Evolutionary conservation across 2,113 vertebrate genomes (phyloP).

Genomic region (Alectura lathami): DNA sequence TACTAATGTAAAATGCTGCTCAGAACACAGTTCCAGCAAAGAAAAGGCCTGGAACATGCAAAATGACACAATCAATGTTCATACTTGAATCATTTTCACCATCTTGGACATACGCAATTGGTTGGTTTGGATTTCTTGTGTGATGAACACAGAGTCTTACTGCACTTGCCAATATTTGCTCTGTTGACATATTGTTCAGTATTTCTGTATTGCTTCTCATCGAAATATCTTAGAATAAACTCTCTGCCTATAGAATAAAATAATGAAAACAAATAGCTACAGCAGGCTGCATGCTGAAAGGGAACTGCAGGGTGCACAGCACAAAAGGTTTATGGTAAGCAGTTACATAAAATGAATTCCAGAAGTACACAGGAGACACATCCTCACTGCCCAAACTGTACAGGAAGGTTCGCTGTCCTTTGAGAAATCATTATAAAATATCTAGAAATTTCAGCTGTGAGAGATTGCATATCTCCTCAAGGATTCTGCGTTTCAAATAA

Average conservation of each 20-base stretch:
- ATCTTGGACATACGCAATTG: neutral
- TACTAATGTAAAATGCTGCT: neutral
- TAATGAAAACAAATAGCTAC: neutral
- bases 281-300: neutral
- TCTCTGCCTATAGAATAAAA: neutral
- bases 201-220: neutral
- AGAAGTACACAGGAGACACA: neutral
- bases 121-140: neutral
- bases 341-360: neutral
- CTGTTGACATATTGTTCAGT: neutral
- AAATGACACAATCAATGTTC: neutral
- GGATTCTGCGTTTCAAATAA: neutral
- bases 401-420: neutral
- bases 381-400: neutral
- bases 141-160: neutral
- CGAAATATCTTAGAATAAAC: neutral
- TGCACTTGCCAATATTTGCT: neutral
- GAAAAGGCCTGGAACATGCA: neutral
- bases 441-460: neutral
- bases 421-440: neutral
- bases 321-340: neutral
- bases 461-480: neutral
- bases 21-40: neutral
- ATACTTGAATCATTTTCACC: neutral
- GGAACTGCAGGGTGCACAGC: neutral